phyloP scores from a whole-genome alignment of 1,140 invertebrate genomes.

The Maconellicoccus hirsutus region DNA sequence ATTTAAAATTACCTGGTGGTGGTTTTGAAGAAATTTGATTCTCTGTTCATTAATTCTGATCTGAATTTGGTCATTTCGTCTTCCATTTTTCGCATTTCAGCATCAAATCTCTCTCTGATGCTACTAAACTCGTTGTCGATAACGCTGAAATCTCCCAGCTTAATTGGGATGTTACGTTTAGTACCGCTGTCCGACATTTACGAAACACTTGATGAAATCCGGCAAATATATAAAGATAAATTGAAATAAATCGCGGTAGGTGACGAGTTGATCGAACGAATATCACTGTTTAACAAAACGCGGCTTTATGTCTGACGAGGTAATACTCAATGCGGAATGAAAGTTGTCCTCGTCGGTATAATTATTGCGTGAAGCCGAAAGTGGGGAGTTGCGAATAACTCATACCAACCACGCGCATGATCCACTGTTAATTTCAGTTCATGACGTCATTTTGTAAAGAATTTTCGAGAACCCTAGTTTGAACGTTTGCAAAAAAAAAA shows the following conservation, averaged over 20 bases:
- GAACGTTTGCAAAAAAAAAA: not conserved
- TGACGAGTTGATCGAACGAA: not conserved
- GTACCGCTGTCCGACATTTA: slow-evolving; percentile 42
- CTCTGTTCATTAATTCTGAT: slow-evolving; percentile 80
- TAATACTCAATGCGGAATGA: not conserved
- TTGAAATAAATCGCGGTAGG: not conserved
- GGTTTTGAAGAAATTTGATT: slow-evolving; percentile 81
- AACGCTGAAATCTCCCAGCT: slow-evolving; percentile 85
- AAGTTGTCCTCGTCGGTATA: not conserved
- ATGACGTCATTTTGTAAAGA: not conserved
- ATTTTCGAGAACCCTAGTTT: not conserved
- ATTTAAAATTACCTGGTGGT: slow-evolving; percentile 65
- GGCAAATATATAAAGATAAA: not conserved
- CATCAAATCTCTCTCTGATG: slow-evolving; percentile 89
- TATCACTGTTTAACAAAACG: not conserved
- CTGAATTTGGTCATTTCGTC: slow-evolving; percentile 95
- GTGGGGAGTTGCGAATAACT: not conserved
- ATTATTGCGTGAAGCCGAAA: slow-evolving; percentile 3
- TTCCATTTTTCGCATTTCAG: slow-evolving; percentile 95
- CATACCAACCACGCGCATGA: not conserved
- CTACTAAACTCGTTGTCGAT: slow-evolving; percentile 93
- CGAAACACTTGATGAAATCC: not conserved
- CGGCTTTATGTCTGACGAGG: not conserved
- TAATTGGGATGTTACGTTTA: slow-evolving; percentile 83
- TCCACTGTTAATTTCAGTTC: not conserved